Conservation (phyloP, 2,113 vertebrate genomes). For the Protobothrops mucrosquamatus region DNA sequence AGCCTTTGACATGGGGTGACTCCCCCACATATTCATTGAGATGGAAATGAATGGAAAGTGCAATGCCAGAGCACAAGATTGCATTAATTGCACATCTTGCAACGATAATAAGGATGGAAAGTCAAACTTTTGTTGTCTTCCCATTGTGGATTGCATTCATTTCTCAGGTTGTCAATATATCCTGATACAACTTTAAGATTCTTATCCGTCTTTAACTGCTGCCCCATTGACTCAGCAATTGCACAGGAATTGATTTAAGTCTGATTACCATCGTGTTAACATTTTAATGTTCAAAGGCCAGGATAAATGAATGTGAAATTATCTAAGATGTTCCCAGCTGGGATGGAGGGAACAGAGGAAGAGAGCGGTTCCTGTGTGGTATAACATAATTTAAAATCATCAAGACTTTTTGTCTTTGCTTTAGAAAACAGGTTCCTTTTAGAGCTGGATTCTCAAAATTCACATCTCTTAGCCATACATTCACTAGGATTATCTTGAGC, state of each 20-base stretch:
- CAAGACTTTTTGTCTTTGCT: neutral
- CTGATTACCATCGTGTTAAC: slow-evolving; percentile 78
- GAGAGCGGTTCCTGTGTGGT: neutral
- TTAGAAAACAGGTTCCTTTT: neutral
- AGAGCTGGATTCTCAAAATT: neutral
- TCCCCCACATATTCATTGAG: neutral
- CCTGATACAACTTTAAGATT: slow-evolving; percentile 79
- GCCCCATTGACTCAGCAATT: slow-evolving; percentile 83
- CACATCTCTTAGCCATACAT: neutral
- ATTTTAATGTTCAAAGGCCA: slow-evolving; percentile 54
- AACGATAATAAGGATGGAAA: slow-evolving; percentile 65
- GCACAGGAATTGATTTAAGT: slow-evolving; percentile 82
- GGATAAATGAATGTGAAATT: slow-evolving; percentile 49
- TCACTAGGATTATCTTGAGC: neutral
- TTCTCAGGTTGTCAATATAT: slow-evolving; percentile 74
- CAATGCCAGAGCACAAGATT: slow-evolving; percentile 30
- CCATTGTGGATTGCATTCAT: slow-evolving; percentile 60
- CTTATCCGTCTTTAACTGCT: slow-evolving; percentile 85
- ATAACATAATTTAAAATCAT: neutral
- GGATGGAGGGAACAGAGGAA: neutral
- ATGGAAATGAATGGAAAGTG: slow-evolving; percentile 38
- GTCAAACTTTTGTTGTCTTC: slow-evolving; percentile 46
- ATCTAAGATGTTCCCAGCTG: slow-evolving; percentile 11
- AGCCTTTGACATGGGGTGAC: neutral
- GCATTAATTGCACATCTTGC: slow-evolving; percentile 53